phyloP scores from a whole-genome alignment of 2,113 vertebrate species.

The Nothoprocta pentlandii region DNA sequence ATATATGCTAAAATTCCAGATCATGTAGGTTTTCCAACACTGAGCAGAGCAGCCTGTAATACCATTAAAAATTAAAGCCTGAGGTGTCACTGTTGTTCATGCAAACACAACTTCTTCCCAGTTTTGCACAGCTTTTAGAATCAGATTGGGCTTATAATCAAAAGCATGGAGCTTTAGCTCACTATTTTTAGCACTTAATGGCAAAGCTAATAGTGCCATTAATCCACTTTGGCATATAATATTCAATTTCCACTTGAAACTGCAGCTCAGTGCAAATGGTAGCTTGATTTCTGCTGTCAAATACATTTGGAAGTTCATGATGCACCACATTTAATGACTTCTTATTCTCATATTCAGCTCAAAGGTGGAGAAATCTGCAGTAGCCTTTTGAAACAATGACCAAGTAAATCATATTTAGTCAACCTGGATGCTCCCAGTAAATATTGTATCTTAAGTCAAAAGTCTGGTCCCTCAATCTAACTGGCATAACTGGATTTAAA shows the following conservation, averaged over 20 bases:
- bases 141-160: not conserved
- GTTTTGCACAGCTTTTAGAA: not conserved
- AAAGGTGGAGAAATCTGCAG: not conserved
- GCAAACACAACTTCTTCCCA: not conserved
- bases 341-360: not conserved
- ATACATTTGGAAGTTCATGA: not conserved
- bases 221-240: conserved; percentile 23
- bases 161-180: not conserved
- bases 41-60: not conserved
- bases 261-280: not conserved
- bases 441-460: not conserved
- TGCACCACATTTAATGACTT: not conserved
- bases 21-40: fast-evolving
- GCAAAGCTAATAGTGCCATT: conserved; percentile 43
- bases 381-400: not conserved
- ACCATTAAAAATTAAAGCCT: not conserved
- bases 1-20: not conserved
- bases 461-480: not conserved
- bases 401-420: not conserved
- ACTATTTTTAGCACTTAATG: conserved; percentile 47
- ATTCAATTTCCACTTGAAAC: conserved; percentile 8
- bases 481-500: not conserved
- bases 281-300: not conserved
- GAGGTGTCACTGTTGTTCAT: not conserved
- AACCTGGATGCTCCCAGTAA: not conserved